A percentile compares a stretch with the other conserved stretches of the same genome.
Conservation (phyloP, 2,888 invertebrate genomes). For the Xanthorhoe designata region DNA sequence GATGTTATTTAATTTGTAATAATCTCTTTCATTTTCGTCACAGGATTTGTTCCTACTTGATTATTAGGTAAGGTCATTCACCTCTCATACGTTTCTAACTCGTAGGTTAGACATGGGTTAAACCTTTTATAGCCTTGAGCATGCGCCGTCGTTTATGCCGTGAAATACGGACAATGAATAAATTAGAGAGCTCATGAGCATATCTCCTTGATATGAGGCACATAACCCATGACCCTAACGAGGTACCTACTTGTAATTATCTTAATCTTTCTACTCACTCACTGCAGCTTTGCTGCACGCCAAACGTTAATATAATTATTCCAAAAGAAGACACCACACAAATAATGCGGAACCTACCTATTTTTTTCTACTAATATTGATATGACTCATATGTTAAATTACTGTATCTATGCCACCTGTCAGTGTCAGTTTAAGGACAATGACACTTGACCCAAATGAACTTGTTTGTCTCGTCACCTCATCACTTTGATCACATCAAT, state of each 20-base stretch:
- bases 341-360: neutral
- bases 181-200: neutral
- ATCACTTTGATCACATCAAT: no score
- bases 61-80: neutral
- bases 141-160: neutral
- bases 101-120: no score
- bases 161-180: neutral
- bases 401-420: slow-evolving; percentile 41
- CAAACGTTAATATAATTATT: neutral
- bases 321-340: neutral
- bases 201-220: neutral
- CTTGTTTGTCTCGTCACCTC: neutral
- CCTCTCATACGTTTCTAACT: neutral
- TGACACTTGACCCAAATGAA: slow-evolving; percentile 50
- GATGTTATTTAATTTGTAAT: no score
- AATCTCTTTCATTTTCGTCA: no score
- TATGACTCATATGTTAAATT: slow-evolving; percentile 47
- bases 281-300: neutral
- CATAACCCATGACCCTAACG: neutral
- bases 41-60: no score
- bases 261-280: neutral
- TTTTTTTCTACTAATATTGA: neutral
- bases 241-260: neutral
- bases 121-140: neutral
- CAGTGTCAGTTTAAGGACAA: slow-evolving; percentile 64